A percentile compares a stretch with the other conserved stretches of the same genome.
Conservation (phyloP, 2,888 invertebrate genomes). For the Eupithecia dodoneata region DNA sequence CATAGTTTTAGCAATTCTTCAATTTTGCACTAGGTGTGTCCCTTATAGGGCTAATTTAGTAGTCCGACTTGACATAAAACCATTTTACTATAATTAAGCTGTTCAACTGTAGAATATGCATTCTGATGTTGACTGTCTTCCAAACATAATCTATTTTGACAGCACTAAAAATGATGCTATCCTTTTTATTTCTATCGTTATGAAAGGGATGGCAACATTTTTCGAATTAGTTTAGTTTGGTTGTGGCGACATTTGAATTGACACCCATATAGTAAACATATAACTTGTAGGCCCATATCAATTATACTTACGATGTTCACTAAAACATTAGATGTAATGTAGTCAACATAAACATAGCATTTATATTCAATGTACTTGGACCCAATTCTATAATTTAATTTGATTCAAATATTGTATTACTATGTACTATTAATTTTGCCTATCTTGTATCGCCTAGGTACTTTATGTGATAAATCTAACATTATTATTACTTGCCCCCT, state of each 20-base stretch:
- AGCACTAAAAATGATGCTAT: not conserved
- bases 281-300: conserved; percentile 17
- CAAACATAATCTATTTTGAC: no score
- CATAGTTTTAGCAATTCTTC: conserved; percentile 33
- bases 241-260: not conserved
- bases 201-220: no score
- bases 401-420: conserved; percentile 8
- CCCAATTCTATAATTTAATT: conserved; percentile 11
- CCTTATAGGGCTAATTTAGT: conserved; percentile 22
- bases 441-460: conserved; percentile 30
- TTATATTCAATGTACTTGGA: not conserved
- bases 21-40: conserved; percentile 33
- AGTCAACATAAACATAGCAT: not conserved
- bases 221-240: no score
- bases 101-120: not conserved
- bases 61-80: conserved; percentile 6
- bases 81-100: conserved; percentile 11
- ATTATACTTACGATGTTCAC: not conserved
- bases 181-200: not conserved
- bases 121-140: no score
- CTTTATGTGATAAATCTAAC: conserved; percentile 45
- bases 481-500: conserved; percentile 57
- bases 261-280: not conserved
- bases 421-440: conserved; percentile 22
- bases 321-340: not conserved